A percentile compares a stretch with the other conserved stretches of the same genome.
Conservation (phyloP, 2,113 vertebrate species). For the Seriola dumerili region DNA sequence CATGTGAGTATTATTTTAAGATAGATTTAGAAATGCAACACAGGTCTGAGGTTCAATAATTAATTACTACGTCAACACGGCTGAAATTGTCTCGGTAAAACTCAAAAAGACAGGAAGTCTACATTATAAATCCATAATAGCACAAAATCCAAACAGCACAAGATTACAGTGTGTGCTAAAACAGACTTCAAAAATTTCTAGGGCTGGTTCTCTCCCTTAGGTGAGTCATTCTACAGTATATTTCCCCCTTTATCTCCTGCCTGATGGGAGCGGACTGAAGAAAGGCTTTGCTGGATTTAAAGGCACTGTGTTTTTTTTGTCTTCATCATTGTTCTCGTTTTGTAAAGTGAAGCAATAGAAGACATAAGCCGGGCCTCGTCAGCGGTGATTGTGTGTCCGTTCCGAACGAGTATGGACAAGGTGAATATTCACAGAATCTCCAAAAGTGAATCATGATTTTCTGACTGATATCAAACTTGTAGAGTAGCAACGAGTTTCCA, state of each 20-base stretch:
- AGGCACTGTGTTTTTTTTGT: background rate
- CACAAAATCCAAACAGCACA: background rate
- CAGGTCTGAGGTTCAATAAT: background rate
- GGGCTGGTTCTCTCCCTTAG: background rate
- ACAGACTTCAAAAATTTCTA: background rate
- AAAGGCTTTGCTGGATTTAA: background rate
- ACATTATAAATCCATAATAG: background rate
- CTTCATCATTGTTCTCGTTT: background rate
- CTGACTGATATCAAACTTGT: background rate
- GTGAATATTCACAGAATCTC: background rate
- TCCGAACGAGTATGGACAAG: no score
- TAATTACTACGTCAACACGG: background rate
- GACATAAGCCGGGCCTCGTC: conserved; percentile 6
- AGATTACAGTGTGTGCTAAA: background rate
- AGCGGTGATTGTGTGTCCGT: background rate
- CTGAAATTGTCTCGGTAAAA: background rate
- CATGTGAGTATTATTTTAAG: no score
- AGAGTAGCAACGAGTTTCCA: no score
- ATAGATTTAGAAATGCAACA: background rate
- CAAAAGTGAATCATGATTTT: background rate
- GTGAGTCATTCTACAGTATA: background rate
- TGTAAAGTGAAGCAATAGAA: conserved; percentile 1
- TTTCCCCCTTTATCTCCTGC: fast-evolving
- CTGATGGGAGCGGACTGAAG: background rate
- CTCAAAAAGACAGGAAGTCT: background rate